phyloP scores from a whole-genome alignment of 2,888 invertebrate species.

The Thymelicus lineola region DNA sequence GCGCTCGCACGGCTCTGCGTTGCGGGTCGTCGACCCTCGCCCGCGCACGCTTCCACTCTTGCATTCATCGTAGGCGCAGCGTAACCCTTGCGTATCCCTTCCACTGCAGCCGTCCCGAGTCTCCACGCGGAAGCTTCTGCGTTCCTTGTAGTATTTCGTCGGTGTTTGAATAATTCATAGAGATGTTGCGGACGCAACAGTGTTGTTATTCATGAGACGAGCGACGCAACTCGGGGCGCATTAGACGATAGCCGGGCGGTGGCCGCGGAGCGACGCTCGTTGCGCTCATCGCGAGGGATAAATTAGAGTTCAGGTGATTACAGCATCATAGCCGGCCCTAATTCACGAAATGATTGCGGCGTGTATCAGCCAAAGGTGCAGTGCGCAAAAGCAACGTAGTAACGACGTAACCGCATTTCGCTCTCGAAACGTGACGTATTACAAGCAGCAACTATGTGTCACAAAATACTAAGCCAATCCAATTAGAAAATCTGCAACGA shows the following conservation, averaged over 20 bases:
- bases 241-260: constrained; percentile 41
- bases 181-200: constrained; percentile 14
- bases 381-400: constrained; percentile 69
- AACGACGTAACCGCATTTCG: constrained; percentile 59
- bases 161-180: constrained; percentile 12
- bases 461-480: constrained; percentile 19
- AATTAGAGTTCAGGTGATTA: constrained; percentile 61
- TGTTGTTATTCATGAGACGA: constrained; percentile 6
- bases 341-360: constrained; percentile 58
- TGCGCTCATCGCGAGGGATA: constrained; percentile 52
- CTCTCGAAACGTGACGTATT: constrained; percentile 58
- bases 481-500: constrained; percentile 12
- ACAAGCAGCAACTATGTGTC: constrained; percentile 47
- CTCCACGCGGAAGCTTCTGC: constrained; percentile 13
- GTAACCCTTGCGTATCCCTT: constrained; percentile 28
- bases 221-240: constrained; percentile 24
- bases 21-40: constrained; percentile 80
- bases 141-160: constrained; percentile 18
- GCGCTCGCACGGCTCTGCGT: constrained; percentile 62
- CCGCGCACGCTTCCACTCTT: constrained; percentile 65
- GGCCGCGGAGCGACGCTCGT: constrained; percentile 47
- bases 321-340: constrained; percentile 61
- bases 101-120: constrained; percentile 34
- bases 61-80: constrained; percentile 64
- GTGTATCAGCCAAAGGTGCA: constrained; percentile 66